phyloP scores from a whole-genome alignment of 1,140 invertebrate genomes.

The Spodoptera frugiperda region DNA sequence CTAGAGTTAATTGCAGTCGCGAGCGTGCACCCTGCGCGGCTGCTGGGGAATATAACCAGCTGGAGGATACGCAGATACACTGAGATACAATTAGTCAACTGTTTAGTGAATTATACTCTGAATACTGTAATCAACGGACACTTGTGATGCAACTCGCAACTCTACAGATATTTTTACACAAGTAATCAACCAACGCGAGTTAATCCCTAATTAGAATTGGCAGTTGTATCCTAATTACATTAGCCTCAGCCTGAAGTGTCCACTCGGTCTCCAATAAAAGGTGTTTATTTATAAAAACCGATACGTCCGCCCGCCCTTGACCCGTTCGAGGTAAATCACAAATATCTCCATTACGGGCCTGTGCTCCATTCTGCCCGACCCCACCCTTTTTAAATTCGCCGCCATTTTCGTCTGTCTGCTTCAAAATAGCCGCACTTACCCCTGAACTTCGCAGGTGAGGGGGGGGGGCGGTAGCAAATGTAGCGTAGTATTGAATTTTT shows the following conservation, averaged over 20 bases:
- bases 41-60: background rate
- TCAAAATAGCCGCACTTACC: constrained; percentile 53
- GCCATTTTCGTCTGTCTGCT: constrained; percentile 54
- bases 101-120: background rate
- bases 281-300: background rate
- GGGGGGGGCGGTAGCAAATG: constrained; percentile 2
- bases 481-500: constrained; percentile 39
- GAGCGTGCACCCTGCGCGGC: background rate
- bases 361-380: constrained; percentile 9
- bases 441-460: constrained; percentile 32
- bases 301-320: background rate
- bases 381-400: constrained; percentile 35
- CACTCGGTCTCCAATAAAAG: background rate
- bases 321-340: constrained; percentile 30
- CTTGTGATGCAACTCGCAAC: no score
- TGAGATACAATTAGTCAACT: background rate
- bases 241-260: no score
- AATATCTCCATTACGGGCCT: constrained; percentile 9
- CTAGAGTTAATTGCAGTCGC: constrained; percentile 35
- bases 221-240: no score
- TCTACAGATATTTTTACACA: no score
- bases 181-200: no score
- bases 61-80: background rate
- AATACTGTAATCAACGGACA: no score
- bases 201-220: no score